These are phyloP conservation scores for Litocranius walleri DNA, from an alignment of 2,113 vertebrate genomes.

Conservation along the genomic window DNA sequence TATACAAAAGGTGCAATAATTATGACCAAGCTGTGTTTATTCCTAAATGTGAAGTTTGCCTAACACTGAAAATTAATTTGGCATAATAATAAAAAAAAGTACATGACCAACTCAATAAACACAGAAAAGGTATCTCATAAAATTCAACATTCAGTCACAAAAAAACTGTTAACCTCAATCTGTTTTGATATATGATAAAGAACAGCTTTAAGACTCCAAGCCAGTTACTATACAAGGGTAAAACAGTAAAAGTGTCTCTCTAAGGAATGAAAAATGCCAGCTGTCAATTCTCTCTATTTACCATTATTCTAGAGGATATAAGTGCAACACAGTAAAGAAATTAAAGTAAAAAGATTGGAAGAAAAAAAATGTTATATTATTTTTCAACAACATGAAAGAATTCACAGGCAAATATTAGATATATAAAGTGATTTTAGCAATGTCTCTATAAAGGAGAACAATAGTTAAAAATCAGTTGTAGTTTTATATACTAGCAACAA, in stretches of 20 bases:
- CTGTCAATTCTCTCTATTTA: background rate
- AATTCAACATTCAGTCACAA: constrained; percentile 15
- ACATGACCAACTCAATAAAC: background rate
- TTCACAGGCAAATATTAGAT: background rate
- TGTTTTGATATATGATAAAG: background rate
- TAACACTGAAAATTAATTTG: constrained; percentile 7
- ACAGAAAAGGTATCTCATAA: background rate
- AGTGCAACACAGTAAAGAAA: background rate
- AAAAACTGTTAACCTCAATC: background rate
- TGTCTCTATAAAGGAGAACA: background rate
- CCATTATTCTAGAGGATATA: background rate
- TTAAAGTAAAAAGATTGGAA: background rate
- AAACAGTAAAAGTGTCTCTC: background rate
- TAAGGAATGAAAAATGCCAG: background rate
- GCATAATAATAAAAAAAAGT: background rate
- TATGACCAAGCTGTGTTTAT: background rate
- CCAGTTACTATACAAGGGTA: background rate
- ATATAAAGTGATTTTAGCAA: background rate
- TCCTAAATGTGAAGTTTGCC: background rate
- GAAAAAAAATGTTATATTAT: background rate
- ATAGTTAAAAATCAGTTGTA: background rate
- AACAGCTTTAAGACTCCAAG: background rate
- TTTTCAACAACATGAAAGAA: constrained; percentile 1
- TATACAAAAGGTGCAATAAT: background rate
- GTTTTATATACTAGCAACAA: background rate